Evolutionary conservation across 2,888 invertebrate genomes (phyloP), one percentile per base, ranked within the genome.

Genomic region (Hirtodrosophila duncani): DNA sequence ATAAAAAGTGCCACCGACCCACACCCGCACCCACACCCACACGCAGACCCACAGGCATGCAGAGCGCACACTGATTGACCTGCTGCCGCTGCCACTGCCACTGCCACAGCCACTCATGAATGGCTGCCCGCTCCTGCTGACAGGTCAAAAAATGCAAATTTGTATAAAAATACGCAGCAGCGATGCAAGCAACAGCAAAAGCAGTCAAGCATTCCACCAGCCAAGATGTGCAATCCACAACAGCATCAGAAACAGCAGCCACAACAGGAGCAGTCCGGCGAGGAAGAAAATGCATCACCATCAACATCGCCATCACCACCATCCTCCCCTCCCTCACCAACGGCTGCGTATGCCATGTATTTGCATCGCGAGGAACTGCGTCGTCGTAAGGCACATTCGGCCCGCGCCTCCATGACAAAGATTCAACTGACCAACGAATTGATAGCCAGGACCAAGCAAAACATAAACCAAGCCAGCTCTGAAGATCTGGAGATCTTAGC

Each of bases 401-500:
- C 59, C 0, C 59, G 63, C 3, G 37, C 33, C 4, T 66, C 75
- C 0, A 24, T 37, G 4, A 80, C 75, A 1, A 77, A 77, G 31
- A 68, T 77, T 3, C 63, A 68, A 3, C 38, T 77, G 17, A 81
- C 75, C 30, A 66, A 24, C 30, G 78, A 77, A 6, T 23, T 77
- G n/a, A 77, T 77, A 6, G 60, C 65, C 1, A 31, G 30, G 4
- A 80, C 66, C 13, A 81, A 81, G 8, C 38, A 68, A 31, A 71
- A 77, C 24, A 77, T 77, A 0, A 27, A 16, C 2, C 24, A 30
- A 1, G 80, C 80, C 49, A 81, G 63, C 26, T 38, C n/a, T 11
- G 75, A 81, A 50, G 75, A 77, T 43, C 49, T 77, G 3, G 41
- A 63, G 58, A 63, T 49, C 2, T 17, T 77, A 4, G 77, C 80